A percentile compares a stretch with the other conserved stretches of the same genome.
Conservation (phyloP, 2,113 vertebrate genomes). For the Psephotus haematonotus region DNA sequence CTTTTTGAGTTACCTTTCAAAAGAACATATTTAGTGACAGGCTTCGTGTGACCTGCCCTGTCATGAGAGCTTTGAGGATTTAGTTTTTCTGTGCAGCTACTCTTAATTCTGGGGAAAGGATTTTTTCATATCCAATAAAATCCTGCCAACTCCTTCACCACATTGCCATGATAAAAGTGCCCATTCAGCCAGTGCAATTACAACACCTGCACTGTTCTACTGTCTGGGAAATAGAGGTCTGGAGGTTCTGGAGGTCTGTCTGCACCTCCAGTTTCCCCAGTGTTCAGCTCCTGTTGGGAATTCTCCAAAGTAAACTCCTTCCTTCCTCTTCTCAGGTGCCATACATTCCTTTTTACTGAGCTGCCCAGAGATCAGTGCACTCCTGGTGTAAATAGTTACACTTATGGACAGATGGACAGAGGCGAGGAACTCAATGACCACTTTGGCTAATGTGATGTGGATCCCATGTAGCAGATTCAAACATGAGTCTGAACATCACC, state of each 20-base stretch:
- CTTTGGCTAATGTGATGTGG: background rate
- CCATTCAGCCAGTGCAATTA: background rate
- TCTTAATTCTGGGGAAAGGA: background rate
- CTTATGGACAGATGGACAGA: background rate
- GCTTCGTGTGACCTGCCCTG: background rate
- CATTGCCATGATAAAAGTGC: background rate
- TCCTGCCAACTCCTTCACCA: background rate
- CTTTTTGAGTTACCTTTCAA: background rate
- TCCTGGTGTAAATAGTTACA: background rate
- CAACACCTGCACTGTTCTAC: background rate
- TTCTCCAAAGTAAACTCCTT: background rate
- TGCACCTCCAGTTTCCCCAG: background rate
- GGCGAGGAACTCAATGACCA: background rate
- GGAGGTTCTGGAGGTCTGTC: background rate
- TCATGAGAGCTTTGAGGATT: background rate
- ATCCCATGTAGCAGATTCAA: background rate
- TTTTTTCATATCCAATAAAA: background rate
- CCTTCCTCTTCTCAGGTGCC: background rate
- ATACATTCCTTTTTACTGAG: background rate
- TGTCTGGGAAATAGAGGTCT: background rate
- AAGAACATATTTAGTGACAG: background rate
- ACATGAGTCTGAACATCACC: background rate
- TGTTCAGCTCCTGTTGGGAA: background rate
- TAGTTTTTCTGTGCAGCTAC: background rate
- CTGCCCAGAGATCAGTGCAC: background rate